phyloP scores from a whole-genome alignment of 2,888 invertebrate species.

The Diplolepis rosae region DNA sequence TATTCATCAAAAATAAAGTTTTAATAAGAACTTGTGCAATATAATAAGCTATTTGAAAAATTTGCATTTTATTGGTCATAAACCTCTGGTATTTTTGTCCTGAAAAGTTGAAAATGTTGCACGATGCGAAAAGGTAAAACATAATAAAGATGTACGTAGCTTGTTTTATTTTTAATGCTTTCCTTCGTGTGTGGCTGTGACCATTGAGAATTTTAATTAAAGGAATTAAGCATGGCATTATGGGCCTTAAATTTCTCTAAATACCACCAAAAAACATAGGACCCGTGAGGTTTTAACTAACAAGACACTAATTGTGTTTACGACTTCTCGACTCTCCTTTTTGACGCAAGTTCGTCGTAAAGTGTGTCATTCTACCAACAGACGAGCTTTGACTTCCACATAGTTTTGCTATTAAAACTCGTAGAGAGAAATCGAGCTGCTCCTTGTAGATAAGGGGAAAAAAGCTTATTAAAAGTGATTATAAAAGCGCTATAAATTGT shows the following conservation, averaged over 20 bases:
- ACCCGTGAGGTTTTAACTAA: conserved; percentile 39
- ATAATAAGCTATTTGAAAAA: no score
- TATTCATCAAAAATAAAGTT: neutral
- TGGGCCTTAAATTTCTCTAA: conserved; percentile 64
- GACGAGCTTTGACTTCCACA: neutral
- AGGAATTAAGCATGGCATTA: conserved; percentile 63
- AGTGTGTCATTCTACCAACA: conserved; percentile 21
- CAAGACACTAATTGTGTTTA: conserved; percentile 67
- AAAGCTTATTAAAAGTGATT: neutral
- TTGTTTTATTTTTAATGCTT: conserved; percentile 47
- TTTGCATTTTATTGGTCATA: no score
- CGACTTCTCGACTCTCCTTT: conserved; percentile 55
- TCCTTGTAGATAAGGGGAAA: neutral
- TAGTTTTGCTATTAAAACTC: neutral
- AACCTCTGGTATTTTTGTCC: no score
- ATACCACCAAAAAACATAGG: conserved; percentile 52
- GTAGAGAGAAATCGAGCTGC: neutral
- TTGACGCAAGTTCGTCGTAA: conserved; percentile 46
- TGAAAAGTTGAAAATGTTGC: no score
- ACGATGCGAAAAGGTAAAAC: neutral
- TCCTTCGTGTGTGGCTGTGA: conserved; percentile 51
- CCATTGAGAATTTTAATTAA: conserved; percentile 67
- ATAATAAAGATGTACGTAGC: neutral
- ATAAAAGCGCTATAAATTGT: conserved; percentile 21
- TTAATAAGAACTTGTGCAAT: no score